Base-by-base conservation (phyloP, 2,113 vertebrate genomes). In the Osmerus mordax region DNA sequence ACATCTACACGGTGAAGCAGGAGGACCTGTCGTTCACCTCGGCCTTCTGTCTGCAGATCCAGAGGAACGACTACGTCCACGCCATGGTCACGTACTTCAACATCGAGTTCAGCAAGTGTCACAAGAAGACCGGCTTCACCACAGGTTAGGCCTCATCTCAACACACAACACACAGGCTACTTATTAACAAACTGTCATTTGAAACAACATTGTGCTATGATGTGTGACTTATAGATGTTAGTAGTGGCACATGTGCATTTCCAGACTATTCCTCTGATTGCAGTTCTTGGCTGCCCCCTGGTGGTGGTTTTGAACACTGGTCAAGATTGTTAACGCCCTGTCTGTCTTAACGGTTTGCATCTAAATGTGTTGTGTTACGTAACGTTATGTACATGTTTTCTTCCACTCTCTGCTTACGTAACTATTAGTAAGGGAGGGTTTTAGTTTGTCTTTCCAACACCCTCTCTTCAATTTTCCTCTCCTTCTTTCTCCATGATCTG, bases 61-160 rank as follows among this genome's bases (percentile, higher is more conserved):
- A 98, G 77, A 94, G 97, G 66, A 98, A 98, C 1, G 97, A 99
- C 81, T 99, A 99, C 2, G 89, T 98, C 80, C 96, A 98, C 0
- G 97, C 95, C 25, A 83, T 99, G 78, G 96, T 98, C 85, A 98
- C 97, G 71, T 99, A 98, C 81, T 99, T 99, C 88, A 98, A 95
- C 88, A 97, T 98, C 0, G 96, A 98, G 86, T 98, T 98, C 93
- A 98, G 96, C 0, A 98, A 99, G 90, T 99, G 97, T 92, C 97
- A 99, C 89, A 99, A 99, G 87, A 99, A 97, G 85, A 99, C 96
- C 9, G 96, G 96, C 51, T 98, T 98, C 88, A 98, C 96, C 79
- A 99, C 97, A 82, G 97, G 97, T 99, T 91, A 91, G 77, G 16
- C 54, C 5, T 29, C 66, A 0, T 36, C 32, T 36, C 32, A 36